Evolutionary conservation across 2,888 invertebrate species (phyloP), one percentile per base, ranked within the genome.

Genomic region (Hedya salicella): DNA sequence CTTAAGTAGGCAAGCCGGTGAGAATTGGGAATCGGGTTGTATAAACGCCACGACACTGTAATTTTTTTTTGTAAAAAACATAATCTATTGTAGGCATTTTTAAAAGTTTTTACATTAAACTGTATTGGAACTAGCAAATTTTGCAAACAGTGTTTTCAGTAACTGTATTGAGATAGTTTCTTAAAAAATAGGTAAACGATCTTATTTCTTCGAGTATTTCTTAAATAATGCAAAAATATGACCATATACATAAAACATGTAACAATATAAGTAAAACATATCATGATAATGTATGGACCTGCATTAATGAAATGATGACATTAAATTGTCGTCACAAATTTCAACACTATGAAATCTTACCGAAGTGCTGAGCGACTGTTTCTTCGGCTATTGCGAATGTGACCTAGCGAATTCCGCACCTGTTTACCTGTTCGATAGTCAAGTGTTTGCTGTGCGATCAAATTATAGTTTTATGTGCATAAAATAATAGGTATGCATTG

Each of bases 341-440:
- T 13, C 19, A 5, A 39, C 16, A n/a, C 4, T 13, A 25, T 44
- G n/a, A 8, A 48, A 16, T 48, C n/a, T n/a, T 53, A 17, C n/a
- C 17, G n/a, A 48, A 13, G 25, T 63, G 62, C 62, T 63, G 13
- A 48, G 48, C 62, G 40, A 48, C 19, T 54, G 25, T 48, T 54
- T 40, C 48, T 16, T 9, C 11, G 16, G 19, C 62, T 48, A 25
- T 25, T 56, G 48, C 57, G 17, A 40, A 30, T 48, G 11, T 48
- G 40, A 54, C n/a, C 25, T 16, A 8, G 64, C 65, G 17, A 59
- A 60, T 60, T 60, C 14, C 11, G 11, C 46, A 13, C 46, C 21
- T 44, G 21, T 52, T 57, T 57, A 16, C 59, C 40, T 65, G 36
- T 60, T 46, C 42, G 14, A 40, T 6, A 25, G 52, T 53, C 52